Conservation (phyloP, 2,888 invertebrate genomes). For the Thymelicus sylvestris region DNA sequence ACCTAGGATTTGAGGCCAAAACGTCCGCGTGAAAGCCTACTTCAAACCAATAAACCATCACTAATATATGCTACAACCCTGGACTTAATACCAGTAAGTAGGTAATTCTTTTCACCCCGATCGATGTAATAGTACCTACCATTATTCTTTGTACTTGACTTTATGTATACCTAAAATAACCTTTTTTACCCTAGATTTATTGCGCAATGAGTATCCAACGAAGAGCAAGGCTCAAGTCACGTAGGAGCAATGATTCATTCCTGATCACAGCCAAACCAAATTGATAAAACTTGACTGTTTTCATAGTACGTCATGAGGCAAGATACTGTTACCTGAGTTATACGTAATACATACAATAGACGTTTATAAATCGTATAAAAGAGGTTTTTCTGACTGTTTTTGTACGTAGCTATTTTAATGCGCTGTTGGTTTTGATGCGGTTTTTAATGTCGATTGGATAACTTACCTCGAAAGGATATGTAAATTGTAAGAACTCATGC, state of each 20-base stretch:
- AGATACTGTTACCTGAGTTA: background rate
- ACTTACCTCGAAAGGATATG: no score
- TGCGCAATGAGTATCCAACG: background rate
- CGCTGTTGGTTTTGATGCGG: background rate
- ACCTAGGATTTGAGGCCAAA: no score
- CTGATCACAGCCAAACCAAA: background rate
- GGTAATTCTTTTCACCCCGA: no score
- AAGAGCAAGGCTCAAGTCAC: background rate
- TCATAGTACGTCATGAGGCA: constrained; percentile 1
- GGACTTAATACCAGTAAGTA: no score
- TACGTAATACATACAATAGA: constrained; percentile 1
- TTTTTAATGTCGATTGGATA: background rate
- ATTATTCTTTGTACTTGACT: no score
- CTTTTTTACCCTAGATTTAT: background rate
- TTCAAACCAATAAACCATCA: no score
- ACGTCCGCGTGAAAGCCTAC: no score
- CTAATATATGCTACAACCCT: no score
- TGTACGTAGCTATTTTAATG: background rate
- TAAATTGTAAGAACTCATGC: no score
- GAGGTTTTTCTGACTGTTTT: background rate
- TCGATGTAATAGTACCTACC: no score
- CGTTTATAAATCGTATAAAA: background rate
- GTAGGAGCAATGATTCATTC: background rate
- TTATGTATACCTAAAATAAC: no score
- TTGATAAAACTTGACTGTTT: background rate